Conservation (phyloP, 2,888 invertebrate genomes). For the Ophonus ardosiacus region DNA sequence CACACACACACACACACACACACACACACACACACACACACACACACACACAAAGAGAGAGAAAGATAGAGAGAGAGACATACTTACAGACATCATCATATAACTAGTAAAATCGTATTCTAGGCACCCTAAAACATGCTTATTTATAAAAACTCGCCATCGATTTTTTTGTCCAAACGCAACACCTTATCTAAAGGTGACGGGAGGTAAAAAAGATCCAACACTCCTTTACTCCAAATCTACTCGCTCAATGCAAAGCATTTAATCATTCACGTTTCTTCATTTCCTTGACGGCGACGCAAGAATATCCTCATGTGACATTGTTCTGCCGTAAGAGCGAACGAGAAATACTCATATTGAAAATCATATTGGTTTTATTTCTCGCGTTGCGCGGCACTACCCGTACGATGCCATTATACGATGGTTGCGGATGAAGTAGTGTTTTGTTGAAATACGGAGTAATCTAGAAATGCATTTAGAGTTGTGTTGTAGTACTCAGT, state of each 20-base stretch:
- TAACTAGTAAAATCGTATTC: too few species aligned
- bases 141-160: too few species aligned
- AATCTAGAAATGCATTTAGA: constrained; percentile 26
- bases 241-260: neutral
- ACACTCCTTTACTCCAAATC: neutral
- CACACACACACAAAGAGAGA: too few species aligned
- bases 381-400: neutral
- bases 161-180: too few species aligned
- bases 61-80: too few species aligned
- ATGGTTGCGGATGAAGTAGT: constrained; percentile 13
- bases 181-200: too few species aligned
- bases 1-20: too few species aligned
- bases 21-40: too few species aligned
- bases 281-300: neutral
- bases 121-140: too few species aligned
- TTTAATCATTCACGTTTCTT: neutral
- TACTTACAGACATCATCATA: too few species aligned
- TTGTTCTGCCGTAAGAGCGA: neutral
- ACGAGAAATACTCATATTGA: constrained; percentile 32
- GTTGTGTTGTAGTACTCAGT: neutral
- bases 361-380: constrained; percentile 18
- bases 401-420: neutral
- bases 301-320: neutral
- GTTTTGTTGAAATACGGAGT: constrained; percentile 22
- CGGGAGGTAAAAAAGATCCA: too few species aligned